Conservation (phyloP, 2,888 invertebrate genomes). For the Drosophila borborema region DNA sequence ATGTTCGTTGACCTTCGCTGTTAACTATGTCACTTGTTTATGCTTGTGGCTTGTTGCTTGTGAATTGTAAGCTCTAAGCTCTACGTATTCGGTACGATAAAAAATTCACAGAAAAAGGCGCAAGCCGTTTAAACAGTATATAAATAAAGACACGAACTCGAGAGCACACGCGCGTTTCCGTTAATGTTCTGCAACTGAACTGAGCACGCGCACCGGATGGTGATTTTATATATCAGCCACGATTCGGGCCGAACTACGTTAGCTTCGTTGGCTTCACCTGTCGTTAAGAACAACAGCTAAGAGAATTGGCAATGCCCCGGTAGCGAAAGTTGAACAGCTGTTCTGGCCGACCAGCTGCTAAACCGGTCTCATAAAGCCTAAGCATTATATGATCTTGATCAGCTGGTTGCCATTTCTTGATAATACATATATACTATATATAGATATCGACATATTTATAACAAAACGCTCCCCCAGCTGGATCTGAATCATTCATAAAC, state of each 20-base stretch:
- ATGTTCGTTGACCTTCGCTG: conserved; percentile 47
- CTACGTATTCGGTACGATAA: conserved; percentile 37
- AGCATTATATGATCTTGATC: conserved; percentile 45
- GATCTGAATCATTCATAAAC: conserved; percentile 41
- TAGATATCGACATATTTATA: conserved; percentile 41
- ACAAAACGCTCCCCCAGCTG: conserved; percentile 43
- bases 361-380: conserved; percentile 58
- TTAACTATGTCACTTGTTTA: conserved; percentile 56
- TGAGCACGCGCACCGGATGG: conserved; percentile 75
- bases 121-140: conserved; percentile 5
- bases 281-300: conserved; percentile 38
- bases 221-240: conserved; percentile 65
- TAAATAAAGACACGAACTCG: conserved; percentile 28
- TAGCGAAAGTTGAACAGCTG: conserved; percentile 77
- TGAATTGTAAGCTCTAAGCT: not conserved
- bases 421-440: conserved; percentile 10
- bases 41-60: not conserved
- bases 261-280: conserved; percentile 56
- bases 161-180: conserved; percentile 71
- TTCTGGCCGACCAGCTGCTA: conserved; percentile 64
- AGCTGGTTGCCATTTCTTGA: conserved; percentile 25
- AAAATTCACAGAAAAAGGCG: conserved; percentile 59
- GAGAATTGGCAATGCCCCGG: conserved; percentile 56
- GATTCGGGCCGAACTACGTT: conserved; percentile 31
- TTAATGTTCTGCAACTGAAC: conserved; percentile 75